Conservation (phyloP, 1,140 invertebrate species). For the Trichonephila clavata region DNA sequence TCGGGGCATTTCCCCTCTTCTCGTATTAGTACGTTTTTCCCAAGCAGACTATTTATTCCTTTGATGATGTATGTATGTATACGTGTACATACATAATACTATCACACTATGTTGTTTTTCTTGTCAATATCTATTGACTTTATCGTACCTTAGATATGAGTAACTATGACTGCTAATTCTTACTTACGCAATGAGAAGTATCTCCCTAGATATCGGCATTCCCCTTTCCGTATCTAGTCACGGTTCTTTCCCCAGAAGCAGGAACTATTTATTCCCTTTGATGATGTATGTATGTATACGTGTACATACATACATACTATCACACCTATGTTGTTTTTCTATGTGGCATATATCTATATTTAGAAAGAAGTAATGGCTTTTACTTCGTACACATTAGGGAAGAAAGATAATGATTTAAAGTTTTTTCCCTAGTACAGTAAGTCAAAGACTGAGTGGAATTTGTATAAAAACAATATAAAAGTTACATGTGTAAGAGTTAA, state of each 20-base stretch:
- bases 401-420: too few relatives aligned
- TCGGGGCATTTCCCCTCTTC: not conserved
- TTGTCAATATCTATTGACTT: not conserved
- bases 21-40: not conserved
- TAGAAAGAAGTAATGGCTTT: too few relatives aligned
- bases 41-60: slow-evolving; percentile 14
- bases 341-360: not conserved
- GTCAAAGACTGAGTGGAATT: too few relatives aligned
- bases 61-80: slow-evolving; percentile 21
- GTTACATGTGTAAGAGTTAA: too few relatives aligned
- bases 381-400: too few relatives aligned
- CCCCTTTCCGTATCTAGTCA: not conserved
- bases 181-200: too few relatives aligned
- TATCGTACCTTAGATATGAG: too few relatives aligned
- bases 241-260: slow-evolving; percentile 13
- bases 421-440: too few relatives aligned
- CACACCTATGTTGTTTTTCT: not conserved
- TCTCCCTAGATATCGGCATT: slow-evolving; percentile 42
- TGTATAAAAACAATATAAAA: too few relatives aligned
- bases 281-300: slow-evolving; percentile 20
- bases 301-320: not conserved
- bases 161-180: too few relatives aligned
- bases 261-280: slow-evolving; percentile 17
- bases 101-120: not conserved
- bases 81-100: not conserved